phyloP scores from a whole-genome alignment of 2,888 invertebrate genomes.

The Agrochola circellaris region DNA sequence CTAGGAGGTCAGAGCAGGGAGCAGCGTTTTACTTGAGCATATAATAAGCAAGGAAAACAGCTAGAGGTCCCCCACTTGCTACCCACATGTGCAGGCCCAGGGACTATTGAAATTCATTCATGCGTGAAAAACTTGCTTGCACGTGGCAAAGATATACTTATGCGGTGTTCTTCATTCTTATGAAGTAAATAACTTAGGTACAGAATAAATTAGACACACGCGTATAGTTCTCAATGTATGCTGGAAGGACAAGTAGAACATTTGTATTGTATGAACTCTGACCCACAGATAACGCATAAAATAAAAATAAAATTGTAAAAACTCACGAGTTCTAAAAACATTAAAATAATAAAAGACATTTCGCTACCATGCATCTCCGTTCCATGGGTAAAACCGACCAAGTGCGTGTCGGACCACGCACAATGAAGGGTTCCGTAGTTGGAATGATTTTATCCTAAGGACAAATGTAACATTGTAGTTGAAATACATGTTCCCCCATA shows the following conservation, averaged over 20 bases:
- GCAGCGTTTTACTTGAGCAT: conserved; percentile 24
- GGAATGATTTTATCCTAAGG: too few species aligned
- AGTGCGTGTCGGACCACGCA: too few species aligned
- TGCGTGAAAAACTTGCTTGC: conserved; percentile 32
- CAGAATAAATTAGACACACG: background rate
- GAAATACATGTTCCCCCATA: too few species aligned
- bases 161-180: background rate
- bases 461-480: too few species aligned
- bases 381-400: too few species aligned
- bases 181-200: conserved; percentile 11
- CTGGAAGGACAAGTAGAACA: background rate
- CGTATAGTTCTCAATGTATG: background rate
- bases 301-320: background rate
- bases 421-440: too few species aligned
- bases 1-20: conserved; percentile 42
- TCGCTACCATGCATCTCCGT: too few species aligned
- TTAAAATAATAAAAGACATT: background rate
- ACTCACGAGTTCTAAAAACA: background rate
- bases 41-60: conserved; percentile 45
- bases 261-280: background rate
- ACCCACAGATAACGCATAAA: background rate
- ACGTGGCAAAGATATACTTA: conserved; percentile 15
- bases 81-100: background rate
- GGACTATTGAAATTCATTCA: conserved; percentile 39
- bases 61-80: conserved; percentile 7